These are phyloP conservation scores for Holocentrus rufus DNA, from an alignment of 2,797 vertebrate species.

Conservation along the genomic window DNA sequence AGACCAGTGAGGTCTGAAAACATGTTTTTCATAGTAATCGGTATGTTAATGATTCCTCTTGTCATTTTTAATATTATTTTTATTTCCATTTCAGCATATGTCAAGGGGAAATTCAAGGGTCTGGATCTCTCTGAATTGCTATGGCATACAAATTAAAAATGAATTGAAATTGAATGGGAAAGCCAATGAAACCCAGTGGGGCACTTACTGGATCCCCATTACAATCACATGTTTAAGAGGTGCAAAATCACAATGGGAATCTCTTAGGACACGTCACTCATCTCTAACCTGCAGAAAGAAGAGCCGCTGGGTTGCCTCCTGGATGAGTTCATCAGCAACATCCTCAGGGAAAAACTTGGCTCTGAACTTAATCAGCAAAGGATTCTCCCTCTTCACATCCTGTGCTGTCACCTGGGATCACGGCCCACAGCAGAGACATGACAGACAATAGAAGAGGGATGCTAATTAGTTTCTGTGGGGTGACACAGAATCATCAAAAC, in stretches of 20 bases:
- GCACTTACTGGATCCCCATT: background rate
- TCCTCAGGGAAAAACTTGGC: conserved; percentile 98
- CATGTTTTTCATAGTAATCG: background rate
- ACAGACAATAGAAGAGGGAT: conserved; percentile 19
- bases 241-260: background rate
- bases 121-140: no score
- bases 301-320: conserved; percentile 94
- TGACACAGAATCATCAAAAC: background rate
- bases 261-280: conserved; percentile 11
- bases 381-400: conserved; percentile 93
- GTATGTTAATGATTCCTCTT: background rate
- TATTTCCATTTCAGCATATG: background rate
- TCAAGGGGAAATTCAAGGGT: no score
- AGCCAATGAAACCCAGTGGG: background rate
- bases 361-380: conserved; percentile 94
- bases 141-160: background rate
- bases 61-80: background rate
- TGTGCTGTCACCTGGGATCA: conserved; percentile 91
- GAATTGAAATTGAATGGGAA: background rate
- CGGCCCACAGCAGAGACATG: conserved; percentile 20
- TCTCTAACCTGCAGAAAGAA: conserved; percentile 91
- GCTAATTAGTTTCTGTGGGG: conserved; percentile 51
- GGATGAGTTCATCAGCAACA: conserved; percentile 94
- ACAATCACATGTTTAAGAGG: background rate
- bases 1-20: background rate